Evolutionary conservation across 1,140 invertebrate genomes (phyloP), one percentile per base, ranked within the genome.

Genomic region (Hirudo medicinalis): DNA sequence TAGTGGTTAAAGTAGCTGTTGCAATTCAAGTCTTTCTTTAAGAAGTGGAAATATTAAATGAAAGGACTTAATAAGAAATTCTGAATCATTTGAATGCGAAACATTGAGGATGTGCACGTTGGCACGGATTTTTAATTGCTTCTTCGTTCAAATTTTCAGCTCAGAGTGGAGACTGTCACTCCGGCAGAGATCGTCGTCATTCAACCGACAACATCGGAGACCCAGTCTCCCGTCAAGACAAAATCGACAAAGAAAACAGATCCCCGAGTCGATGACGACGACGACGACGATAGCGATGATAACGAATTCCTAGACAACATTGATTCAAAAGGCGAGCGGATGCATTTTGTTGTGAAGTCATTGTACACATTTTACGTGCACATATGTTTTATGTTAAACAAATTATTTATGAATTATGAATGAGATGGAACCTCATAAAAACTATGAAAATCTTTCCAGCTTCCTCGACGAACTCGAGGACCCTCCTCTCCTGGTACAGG

Each of bases 131-230:
- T 25, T 32, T 9, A 22, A 63, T 63, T n/a, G 6, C 11, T 20
- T 25, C 8, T 63, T 60, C 4, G 15, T 22, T n/a, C 11, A 63
- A 57, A 57, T 57, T 63, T 63, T 25, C 22, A 25, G 29, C 57
- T 63, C 22, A 2, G 17, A 32, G 57, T 36, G 29, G 53, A 43
- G 29, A 32, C 53, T 5, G 53, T 49, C 6, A 54, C 53, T 15
- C 69, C 69, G 9, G 43, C 32, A 13, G 32, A 70, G 29, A 70
- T 70, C 25, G 69, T 70, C 2, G 69, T 70, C 69, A 70, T 70
- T 49, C 36, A 70, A 22, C 22, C 36, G 29, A 70, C 36, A 32
- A 19, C 53, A 49, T n/a, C 43, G 0, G 43, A 70, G 36, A 54
- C 19, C 13, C 20, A 68, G 11, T 22, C n/a, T 11, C 25, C 22